These are phyloP conservation scores for Glaucopsyche alexis DNA, from an alignment of 2,888 invertebrate genomes.

Conservation along the genomic window DNA sequence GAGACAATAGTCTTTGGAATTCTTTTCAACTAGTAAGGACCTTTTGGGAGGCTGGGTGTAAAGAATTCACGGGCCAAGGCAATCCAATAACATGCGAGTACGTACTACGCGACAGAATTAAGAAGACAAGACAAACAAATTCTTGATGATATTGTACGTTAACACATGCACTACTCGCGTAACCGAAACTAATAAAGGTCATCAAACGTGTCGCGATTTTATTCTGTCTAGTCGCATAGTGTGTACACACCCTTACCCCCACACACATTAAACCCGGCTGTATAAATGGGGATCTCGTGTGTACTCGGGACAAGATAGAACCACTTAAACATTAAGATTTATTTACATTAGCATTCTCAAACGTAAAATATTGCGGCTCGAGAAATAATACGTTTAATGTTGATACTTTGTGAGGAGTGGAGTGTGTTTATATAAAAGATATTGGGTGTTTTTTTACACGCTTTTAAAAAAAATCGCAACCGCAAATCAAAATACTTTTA, in stretches of 20 bases:
- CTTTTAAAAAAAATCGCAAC: no score
- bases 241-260: slow-evolving; percentile 10
- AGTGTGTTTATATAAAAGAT: background rate
- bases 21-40: slow-evolving; percentile 16
- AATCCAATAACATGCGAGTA: slow-evolving; percentile 38
- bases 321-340: slow-evolving; percentile 37
- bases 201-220: background rate
- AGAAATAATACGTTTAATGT: slow-evolving; percentile 1
- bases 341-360: slow-evolving; percentile 32
- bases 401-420: background rate
- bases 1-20: background rate
- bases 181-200: background rate
- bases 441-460: background rate
- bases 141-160: background rate
- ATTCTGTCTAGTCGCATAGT: background rate
- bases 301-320: slow-evolving; percentile 36
- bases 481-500: no score
- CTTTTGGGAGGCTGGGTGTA: slow-evolving; percentile 37
- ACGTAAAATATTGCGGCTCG: slow-evolving; percentile 16
- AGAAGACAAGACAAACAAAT: background rate
- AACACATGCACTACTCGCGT: background rate
- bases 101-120: slow-evolving; percentile 15
- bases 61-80: slow-evolving; percentile 38
- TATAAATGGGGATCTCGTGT: slow-evolving; percentile 37
- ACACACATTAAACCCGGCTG: slow-evolving; percentile 37